These are phyloP conservation scores for Trachelus stipa DNA, from an alignment of 2,888 invertebrate genomes.

Conservation along the genomic window DNA sequence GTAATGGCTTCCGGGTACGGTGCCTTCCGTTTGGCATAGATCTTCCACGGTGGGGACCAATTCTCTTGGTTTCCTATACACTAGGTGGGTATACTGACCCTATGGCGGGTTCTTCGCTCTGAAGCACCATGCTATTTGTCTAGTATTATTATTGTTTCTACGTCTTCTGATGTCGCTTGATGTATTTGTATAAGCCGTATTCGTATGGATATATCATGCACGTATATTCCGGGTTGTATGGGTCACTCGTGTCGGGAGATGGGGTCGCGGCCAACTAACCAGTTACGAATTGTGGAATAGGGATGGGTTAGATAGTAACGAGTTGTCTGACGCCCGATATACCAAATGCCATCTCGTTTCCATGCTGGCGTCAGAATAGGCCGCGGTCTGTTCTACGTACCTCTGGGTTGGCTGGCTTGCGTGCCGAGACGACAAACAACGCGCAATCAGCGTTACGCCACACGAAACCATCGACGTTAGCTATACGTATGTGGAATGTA, in stretches of 20 bases:
- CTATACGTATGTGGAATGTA: background rate
- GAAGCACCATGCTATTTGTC: conserved; percentile 47
- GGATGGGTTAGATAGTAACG: background rate
- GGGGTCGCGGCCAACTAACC: background rate
- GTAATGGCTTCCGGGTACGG: conserved; percentile 64
- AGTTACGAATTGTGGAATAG: background rate
- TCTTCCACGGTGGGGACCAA: conserved; percentile 52
- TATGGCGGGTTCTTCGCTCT: conserved; percentile 31
- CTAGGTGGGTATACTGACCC: background rate
- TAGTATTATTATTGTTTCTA: conserved; percentile 5
- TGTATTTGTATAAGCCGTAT: background rate
- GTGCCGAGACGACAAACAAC: conserved; percentile 40
- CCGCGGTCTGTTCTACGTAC: background rate
- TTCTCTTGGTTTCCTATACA: background rate
- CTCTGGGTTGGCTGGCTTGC: conserved; percentile 10
- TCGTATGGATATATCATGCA: background rate
- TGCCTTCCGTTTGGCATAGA: conserved; percentile 63
- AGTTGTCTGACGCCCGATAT: background rate
- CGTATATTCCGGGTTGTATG: background rate
- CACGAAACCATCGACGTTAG: background rate
- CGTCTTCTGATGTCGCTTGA: background rate
- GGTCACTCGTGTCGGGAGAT: background rate
- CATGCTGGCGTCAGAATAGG: background rate
- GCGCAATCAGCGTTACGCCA: conserved; percentile 48
- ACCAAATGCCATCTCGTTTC: background rate